Evolutionary conservation across 1,140 invertebrate species (phyloP).

Genomic region (Carcinoscorpius rotundicauda): DNA sequence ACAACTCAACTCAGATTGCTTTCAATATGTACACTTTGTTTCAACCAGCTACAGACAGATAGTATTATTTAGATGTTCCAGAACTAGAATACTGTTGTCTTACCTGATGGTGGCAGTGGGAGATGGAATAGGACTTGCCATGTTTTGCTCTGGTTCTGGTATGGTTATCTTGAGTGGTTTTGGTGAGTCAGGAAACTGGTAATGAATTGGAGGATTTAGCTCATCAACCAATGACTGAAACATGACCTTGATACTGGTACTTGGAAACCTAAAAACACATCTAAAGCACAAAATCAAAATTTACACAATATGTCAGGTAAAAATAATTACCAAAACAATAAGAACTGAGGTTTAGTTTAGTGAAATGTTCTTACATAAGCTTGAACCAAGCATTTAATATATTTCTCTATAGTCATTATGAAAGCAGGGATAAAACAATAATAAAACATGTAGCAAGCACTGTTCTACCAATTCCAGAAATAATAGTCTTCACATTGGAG

Average conservation of each 20-base stretch:
- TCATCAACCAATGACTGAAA: conserved; percentile 83
- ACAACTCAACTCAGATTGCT: too few relatives aligned
- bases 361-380: too few relatives aligned
- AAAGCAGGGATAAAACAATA: too few relatives aligned
- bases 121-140: conserved; percentile 82
- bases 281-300: conserved; percentile 44
- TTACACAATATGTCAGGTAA: conserved; percentile 7
- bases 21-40: too few relatives aligned
- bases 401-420: too few relatives aligned
- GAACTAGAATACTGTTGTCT: too few relatives aligned
- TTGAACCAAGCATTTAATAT: too few relatives aligned
- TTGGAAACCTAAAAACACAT: conserved; percentile 87
- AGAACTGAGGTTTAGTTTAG: background rate
- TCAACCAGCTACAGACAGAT: too few relatives aligned
- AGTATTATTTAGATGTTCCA: too few relatives aligned
- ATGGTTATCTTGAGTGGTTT: conserved; percentile 49
- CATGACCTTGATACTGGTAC: conserved; percentile 85
- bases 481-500: too few relatives aligned
- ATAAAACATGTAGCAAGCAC: too few relatives aligned
- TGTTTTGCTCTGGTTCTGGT: conserved; percentile 54
- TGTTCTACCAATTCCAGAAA: too few relatives aligned
- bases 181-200: conserved; percentile 20
- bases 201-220: conserved; percentile 26
- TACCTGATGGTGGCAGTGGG: conserved; percentile 66
- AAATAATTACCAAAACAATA: conserved; percentile 10